phyloP scores from a whole-genome alignment of 2,797 vertebrate genomes.

The Pangasius sanitwongsei region DNA sequence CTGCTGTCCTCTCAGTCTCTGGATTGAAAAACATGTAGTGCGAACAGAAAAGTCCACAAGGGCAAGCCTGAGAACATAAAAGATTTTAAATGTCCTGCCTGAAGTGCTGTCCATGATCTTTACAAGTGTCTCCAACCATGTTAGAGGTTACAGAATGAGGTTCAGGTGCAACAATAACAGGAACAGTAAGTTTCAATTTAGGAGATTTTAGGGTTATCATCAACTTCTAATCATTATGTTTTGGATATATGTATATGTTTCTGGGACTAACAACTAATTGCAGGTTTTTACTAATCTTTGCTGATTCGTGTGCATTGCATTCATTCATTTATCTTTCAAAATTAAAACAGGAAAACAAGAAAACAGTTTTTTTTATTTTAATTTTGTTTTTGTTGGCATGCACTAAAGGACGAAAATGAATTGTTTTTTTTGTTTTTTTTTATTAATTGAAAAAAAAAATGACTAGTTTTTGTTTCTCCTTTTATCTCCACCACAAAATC shows the following conservation, averaged over 20 bases:
- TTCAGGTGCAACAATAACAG: not conserved
- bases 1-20: not conserved
- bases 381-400: not conserved
- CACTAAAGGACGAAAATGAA: not conserved
- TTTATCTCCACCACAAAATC: not conserved
- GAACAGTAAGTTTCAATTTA: not conserved
- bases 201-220: not conserved
- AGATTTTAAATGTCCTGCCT: not conserved
- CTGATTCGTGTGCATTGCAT: not conserved
- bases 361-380: not conserved
- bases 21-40: not conserved
- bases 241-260: not conserved
- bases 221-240: not conserved
- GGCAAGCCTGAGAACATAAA: not conserved
- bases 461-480: too few relatives aligned
- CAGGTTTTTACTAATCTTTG: not conserved
- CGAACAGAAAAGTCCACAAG: not conserved
- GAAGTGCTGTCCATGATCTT: not conserved
- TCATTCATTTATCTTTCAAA: not conserved
- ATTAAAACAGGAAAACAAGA: not conserved
- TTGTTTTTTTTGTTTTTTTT: too few relatives aligned
- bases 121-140: not conserved
- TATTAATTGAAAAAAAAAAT: not conserved
- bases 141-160: not conserved
- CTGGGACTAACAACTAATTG: not conserved